A percentile compares a stretch with the other conserved stretches of the same genome.
Conservation (phyloP, 2,888 invertebrate species). For the Lasius fuliginosus region DNA sequence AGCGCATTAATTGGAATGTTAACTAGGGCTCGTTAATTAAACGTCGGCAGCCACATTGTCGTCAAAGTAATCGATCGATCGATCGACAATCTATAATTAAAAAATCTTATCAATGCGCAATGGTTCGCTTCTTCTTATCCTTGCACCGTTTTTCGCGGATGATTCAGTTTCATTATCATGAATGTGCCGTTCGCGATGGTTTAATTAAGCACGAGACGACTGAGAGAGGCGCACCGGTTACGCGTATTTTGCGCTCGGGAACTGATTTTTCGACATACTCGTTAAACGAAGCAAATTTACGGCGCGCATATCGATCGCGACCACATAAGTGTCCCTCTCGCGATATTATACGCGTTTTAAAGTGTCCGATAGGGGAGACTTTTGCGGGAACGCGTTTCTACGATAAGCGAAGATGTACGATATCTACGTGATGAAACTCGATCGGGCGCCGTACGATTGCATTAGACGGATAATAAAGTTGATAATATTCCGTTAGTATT, state of each 20-base stretch:
- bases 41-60: conserved; percentile 25
- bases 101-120: conserved; percentile 55
- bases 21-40: conserved; percentile 64
- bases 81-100: conserved; percentile 64
- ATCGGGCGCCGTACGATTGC: conserved; percentile 33
- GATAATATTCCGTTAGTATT: neutral
- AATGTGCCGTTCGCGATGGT: conserved; percentile 59
- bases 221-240: neutral
- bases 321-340: conserved; percentile 11
- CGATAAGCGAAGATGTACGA: neutral
- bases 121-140: conserved; percentile 21
- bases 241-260: neutral
- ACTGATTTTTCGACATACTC: conserved; percentile 30
- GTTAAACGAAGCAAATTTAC: conserved; percentile 42
- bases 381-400: conserved; percentile 23
- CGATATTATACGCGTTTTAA: conserved; percentile 34
- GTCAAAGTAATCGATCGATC: conserved; percentile 51
- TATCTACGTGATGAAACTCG: conserved; percentile 39
- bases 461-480: conserved; percentile 41
- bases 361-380: neutral
- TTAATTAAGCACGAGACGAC: conserved; percentile 59
- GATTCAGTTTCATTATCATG: conserved; percentile 60
- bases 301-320: conserved; percentile 22
- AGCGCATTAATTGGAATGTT: conserved; percentile 69
- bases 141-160: conserved; percentile 34